Evolutionary conservation across 2,888 invertebrate genomes (phyloP), one percentile per base, ranked within the genome.

Genomic region (Volucella inanis): DNA sequence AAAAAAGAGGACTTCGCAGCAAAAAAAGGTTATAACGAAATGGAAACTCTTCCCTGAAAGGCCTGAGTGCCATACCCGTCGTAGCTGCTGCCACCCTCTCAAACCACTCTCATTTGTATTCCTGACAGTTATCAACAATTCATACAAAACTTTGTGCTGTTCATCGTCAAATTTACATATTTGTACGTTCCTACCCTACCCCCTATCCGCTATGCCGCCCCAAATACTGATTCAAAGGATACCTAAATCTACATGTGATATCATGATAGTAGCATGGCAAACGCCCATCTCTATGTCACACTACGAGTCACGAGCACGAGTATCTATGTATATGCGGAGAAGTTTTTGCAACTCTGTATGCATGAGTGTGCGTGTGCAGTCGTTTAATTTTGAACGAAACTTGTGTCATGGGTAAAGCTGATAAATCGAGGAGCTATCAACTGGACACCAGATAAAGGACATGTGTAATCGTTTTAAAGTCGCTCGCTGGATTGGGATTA

Each of bases 81-180:
- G 18, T 18, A 54, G 41, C 47, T 43, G 38, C 49, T 12, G n/a
- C 12, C 49, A 2, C 8, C 49, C 14, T 9, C 12, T 6, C 49
- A n/a, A n/a, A 74, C 78, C 74, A 47, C 70, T 70, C 64, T 75
- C 75, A 79, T 84, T 84, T 79, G 70, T 84, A 79, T 84, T 79
- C 79, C 74, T 74, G 68, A 64, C 83, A 83, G 78, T 83, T 83
- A 74, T 78, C 78, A 74, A 78, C 83, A 83, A 78, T 83, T 83
- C 68, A 74, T 74, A 78, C 78, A 78, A 78, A 84, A 84, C 79
- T 84, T 82, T 78, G 41, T 68, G 57, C 52, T 74, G 64, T 64
- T 78, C 78, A 70, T 83, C 41, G 79, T 74, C 79, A 70, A 84
- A 84, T 84, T 84, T 75, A 75, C 83, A 84, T 84, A 70, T 70